Base-by-base conservation (phyloP, 1,140 invertebrate genomes). In the Mycetomoellerius zeteki region DNA sequence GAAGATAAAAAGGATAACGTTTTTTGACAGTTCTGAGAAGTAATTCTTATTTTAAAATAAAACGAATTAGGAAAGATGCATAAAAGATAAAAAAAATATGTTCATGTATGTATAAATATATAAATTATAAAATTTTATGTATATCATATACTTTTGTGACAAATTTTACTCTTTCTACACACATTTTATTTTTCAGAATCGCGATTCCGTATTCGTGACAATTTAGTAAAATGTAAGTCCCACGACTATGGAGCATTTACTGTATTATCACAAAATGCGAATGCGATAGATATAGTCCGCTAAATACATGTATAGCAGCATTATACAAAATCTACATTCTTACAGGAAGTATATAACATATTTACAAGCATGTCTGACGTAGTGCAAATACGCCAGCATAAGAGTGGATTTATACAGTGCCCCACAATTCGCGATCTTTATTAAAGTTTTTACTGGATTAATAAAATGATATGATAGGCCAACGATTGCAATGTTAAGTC, bases 261-360 rank as follows among this genome's bases (percentile, higher is more conserved):
- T 56, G 27, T 75, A 60, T 84, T 37, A 84, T 84, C 80, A 84
- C 80, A 84, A 84, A 58, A 84, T 47, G 64, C 54, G 24, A 75
- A 84, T 81, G 21, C 64, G 4, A 33, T 72, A 33, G n/a, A 75
- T 47, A 65, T 84, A 33, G 14, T 43, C 3, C 50, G 14, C 24
- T 43, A 12, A 10, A 60, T 58, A 65, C 64, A 37, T 37, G 5
- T 67, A 14, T 24, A 75, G 12, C 8, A 75, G 80, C 54, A 60
- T 73, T 50, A 50, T 84, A 84, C 69, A 84, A 84, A 84, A 73
- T 82, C 80, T 84, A 75, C 54, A 84, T 30, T 84, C 2, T 73
- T 84, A 47, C 30, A 24, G 19, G n/a, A 84, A 84, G 58, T 84
- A 60, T 84, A 73, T 71, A 82, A 75, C 24, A 60, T 84, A 84